Base-by-base conservation (phyloP, 2,888 invertebrate genomes). In the Brassicogethes aeneus region DNA sequence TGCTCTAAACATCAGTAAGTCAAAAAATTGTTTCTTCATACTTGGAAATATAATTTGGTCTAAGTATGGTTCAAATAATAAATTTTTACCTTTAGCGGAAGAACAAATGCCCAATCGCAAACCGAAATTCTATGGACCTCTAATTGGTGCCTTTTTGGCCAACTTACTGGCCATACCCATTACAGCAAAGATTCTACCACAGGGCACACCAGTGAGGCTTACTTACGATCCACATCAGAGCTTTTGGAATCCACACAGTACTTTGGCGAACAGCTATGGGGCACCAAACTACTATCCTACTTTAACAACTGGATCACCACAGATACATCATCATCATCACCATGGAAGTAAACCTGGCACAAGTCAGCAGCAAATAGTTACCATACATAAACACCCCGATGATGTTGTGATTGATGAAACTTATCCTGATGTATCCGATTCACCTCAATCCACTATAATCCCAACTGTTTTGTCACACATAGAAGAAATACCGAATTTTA, bases 121-220 rank as follows among this genome's bases (percentile, higher is more conserved):
- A 36, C 42, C 52, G 31, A 47, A 48, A 39, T 52, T 52, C 32
- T 55, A 50, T 33, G 52, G 54, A 8, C 57, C 56, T 3, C 32
- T 59, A 3, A 15, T 57, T 29, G 53, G 51, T 15, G 36, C 57
- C 3, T 46, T 59, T n/a, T 39, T 57, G 29, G 52, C 53, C n/a
- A 54, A 52, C 41, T 40, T 58, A 12, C 34, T 56, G 17, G 48
- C 53, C 1, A 52, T 53, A 33, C 49, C 46, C 5, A 52, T 47
- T 8, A 34, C 50, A 16, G 57, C 57, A 3, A 59, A 55, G 43
- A 56, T 46, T 35, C 45, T 48, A 3, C 50, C 50, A 3, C 29
- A 46, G 2, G 50, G 52, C 16, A 38, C 50, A 15, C 42, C 46
- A 17, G 33, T 52, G 12, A 46, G 43, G 23, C 32, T 55, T 3